Conservation (phyloP, 2,113 vertebrate genomes). For the Trachemys scripta region DNA sequence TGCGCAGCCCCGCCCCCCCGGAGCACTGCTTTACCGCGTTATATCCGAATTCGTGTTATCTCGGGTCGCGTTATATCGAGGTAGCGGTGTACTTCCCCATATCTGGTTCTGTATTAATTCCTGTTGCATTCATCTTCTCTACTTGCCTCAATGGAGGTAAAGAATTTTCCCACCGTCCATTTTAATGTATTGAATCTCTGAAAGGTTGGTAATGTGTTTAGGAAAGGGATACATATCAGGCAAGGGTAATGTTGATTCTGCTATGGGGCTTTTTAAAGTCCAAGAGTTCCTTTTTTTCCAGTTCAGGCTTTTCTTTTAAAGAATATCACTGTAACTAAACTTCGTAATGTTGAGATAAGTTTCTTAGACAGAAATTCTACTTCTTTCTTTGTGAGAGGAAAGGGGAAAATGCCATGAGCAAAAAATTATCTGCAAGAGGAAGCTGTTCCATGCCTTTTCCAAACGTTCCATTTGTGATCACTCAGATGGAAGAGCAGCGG, state of each 20-base stretch:
- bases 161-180: not conserved
- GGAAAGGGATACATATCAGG: not conserved
- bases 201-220: not conserved
- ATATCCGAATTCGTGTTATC: too few relatives aligned
- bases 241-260: not conserved
- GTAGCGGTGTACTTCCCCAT: not conserved
- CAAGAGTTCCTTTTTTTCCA: accelerated
- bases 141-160: not conserved
- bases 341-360: not conserved
- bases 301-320: not conserved
- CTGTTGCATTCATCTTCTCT: not conserved
- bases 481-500: not conserved
- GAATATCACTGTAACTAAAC: not conserved
- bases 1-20: too few relatives aligned
- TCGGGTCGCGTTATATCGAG: too few relatives aligned
- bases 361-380: not conserved
- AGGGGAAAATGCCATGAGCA: not conserved
- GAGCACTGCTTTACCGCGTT: too few relatives aligned
- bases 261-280: not conserved
- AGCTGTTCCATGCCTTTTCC: not conserved
- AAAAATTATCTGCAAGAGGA: not conserved
- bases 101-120: not conserved
- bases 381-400: not conserved
- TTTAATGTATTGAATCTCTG: not conserved
- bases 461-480: not conserved